Percentiles rank a stretch among this genome's conserved stretches.
Evolutionary conservation across 2,888 invertebrate genomes (phyloP).

Genomic region (Netelia melanura): DNA sequence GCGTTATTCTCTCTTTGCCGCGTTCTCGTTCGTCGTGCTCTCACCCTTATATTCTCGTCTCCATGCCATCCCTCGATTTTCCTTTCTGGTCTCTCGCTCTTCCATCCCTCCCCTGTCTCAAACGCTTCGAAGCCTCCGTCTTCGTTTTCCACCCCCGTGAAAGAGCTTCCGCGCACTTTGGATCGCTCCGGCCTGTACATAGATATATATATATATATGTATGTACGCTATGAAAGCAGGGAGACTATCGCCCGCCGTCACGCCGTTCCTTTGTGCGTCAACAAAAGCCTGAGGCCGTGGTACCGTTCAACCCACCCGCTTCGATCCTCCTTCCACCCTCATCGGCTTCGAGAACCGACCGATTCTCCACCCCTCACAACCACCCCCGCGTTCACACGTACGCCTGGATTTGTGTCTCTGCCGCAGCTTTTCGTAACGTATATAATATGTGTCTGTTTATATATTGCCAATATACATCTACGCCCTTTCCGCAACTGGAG

Average conservation of each 20-base stretch:
- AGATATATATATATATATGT: not conserved
- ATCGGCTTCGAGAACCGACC: conserved; percentile 44
- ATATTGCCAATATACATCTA: not conserved
- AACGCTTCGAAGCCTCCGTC: conserved; percentile 54
- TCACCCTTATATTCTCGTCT: conserved; percentile 56
- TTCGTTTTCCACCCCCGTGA: conserved; percentile 64
- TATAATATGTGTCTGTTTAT: conserved; percentile 14
- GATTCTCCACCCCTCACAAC: conserved; percentile 31
- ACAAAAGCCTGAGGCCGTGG: conserved; percentile 75
- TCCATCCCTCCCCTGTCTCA: conserved; percentile 31
- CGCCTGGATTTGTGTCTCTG: conserved; percentile 65
- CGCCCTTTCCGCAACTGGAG: conserved; percentile 29
- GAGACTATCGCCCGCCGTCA: conserved; percentile 79
- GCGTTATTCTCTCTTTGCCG: conserved; percentile 56
- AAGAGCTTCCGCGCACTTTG: conserved; percentile 68
- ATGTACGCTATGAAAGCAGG: conserved; percentile 70
- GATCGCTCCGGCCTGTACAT: conserved; percentile 28
- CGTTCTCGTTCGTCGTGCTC: conserved; percentile 63
- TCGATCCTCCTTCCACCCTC: conserved; percentile 24
- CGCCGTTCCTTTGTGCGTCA: conserved; percentile 81
- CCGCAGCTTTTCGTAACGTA: conserved; percentile 34
- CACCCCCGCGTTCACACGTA: conserved; percentile 70
- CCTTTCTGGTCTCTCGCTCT: conserved; percentile 47
- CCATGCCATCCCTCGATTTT: conserved; percentile 58
- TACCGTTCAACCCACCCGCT: conserved; percentile 33